These are phyloP conservation scores for Drosophila santomea DNA, from an alignment of 1,140 invertebrate genomes.

Conservation along the genomic window DNA sequence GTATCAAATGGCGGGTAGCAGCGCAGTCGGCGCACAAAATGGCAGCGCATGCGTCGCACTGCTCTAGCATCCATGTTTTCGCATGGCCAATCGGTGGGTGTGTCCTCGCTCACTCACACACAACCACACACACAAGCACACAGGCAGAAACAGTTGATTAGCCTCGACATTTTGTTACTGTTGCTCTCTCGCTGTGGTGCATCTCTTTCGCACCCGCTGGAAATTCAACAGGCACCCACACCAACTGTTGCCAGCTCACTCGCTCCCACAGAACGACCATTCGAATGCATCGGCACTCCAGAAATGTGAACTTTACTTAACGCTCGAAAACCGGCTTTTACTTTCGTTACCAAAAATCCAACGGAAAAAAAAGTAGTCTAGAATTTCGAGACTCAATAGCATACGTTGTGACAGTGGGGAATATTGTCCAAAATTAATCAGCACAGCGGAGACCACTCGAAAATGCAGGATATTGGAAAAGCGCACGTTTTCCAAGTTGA, in stretches of 20 bases:
- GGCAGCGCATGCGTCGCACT: conserved; percentile 65
- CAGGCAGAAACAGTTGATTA: conserved; percentile 59
- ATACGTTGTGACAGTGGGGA: conserved; percentile 3
- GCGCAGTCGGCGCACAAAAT: conserved; percentile 26
- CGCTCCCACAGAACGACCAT: background rate
- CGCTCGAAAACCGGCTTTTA: conserved; percentile 45
- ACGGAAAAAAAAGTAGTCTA: conserved; percentile 12
- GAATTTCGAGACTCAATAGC: conserved; percentile 7
- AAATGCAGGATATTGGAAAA: conserved; percentile 67
- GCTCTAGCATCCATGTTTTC: conserved; percentile 68
- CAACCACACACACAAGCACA: conserved; percentile 12
- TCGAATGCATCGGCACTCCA: conserved; percentile 32
- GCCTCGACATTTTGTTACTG: conserved; percentile 73
- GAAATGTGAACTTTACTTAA: conserved; percentile 25
- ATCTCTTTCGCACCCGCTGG: conserved; percentile 4
- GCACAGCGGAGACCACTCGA: conserved; percentile 32
- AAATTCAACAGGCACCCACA: conserved; percentile 74
- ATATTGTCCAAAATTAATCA: conserved; percentile 22
- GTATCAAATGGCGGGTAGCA: conserved; percentile 48
- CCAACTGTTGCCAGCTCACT: conserved; percentile 23
- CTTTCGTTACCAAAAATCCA: conserved; percentile 28
- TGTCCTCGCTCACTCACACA: conserved; percentile 26
- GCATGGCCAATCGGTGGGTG: conserved; percentile 63
- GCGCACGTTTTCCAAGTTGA: conserved; percentile 64
- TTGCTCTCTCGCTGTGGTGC: conserved; percentile 26